A percentile compares a stretch with the other conserved stretches of the same genome.
These are phyloP conservation scores for Aegithalos caudatus DNA, from an alignment of 2,113 vertebrate genomes.

Conservation along the genomic window DNA sequence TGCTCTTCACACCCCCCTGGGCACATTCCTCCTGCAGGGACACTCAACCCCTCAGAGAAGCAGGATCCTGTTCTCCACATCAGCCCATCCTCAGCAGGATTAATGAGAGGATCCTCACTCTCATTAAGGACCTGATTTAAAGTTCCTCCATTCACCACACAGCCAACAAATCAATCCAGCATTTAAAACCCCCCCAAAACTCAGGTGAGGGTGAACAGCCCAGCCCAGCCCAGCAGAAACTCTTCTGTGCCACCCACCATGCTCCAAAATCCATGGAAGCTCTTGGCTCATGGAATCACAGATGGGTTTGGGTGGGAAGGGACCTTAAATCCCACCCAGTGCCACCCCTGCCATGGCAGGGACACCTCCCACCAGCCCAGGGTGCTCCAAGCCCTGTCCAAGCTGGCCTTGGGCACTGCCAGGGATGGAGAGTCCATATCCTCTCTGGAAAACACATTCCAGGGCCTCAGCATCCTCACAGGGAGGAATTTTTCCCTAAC, in stretches of 20 bases:
- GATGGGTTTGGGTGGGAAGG: neutral
- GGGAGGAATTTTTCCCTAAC: neutral
- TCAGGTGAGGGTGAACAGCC: too few relatives aligned
- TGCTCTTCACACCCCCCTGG: too few relatives aligned
- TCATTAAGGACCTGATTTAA: neutral
- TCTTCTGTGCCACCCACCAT: too few relatives aligned
- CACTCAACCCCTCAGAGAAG: neutral
- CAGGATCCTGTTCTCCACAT: neutral
- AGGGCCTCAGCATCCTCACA: neutral
- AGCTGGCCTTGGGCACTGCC: rapidly evolving
- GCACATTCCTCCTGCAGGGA: too few relatives aligned
- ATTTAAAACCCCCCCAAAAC: neutral
- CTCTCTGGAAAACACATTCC: neutral
- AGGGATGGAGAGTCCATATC: neutral
- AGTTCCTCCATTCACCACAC: neutral
- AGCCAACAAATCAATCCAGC: neutral
- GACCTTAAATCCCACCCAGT: neutral
- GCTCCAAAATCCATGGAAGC: neutral
- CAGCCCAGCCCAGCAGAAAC: too few relatives aligned
- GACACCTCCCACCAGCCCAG: neutral
- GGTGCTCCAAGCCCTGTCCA: neutral
- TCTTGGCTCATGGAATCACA: rapidly evolving
- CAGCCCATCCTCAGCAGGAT: too few relatives aligned
- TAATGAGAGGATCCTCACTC: neutral
- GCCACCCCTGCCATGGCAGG: neutral